Evolutionary conservation across 2,797 vertebrate genomes (phyloP).

Genomic region (Rhabdophis nuchalis): DNA sequence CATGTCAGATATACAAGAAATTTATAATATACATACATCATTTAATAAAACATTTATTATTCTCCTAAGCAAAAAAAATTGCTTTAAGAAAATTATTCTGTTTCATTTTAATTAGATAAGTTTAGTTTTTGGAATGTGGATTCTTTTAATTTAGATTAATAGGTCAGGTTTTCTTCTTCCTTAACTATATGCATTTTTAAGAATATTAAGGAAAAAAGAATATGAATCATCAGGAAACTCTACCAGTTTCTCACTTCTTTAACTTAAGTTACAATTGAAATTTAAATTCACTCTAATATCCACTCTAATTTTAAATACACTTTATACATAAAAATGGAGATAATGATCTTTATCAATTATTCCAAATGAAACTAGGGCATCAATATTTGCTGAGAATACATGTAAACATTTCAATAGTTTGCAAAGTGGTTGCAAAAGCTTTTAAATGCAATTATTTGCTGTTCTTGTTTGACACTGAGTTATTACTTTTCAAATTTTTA

Average conservation of each 20-base stretch:
- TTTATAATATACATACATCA: not conserved
- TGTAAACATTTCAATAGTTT: constrained; percentile 13
- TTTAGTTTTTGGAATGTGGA: not conserved
- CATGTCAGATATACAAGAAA: not conserved
- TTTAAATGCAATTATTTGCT: constrained; percentile 5
- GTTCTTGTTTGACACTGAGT: not conserved
- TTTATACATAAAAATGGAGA: not conserved
- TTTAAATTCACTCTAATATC: not conserved
- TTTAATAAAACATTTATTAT: not conserved
- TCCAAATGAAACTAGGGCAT: rapidly evolving
- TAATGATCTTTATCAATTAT: constrained; percentile 21
- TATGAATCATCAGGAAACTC: not conserved
- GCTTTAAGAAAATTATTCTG: not conserved
- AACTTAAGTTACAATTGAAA: constrained; percentile 10
- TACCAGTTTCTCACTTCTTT: constrained; percentile 1
- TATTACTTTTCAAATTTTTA: not conserved
- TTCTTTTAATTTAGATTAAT: constrained; percentile 4
- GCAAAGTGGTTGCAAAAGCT: constrained; percentile 6
- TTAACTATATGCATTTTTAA: constrained; percentile 7
- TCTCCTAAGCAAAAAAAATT: not conserved
- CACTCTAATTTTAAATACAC: not conserved
- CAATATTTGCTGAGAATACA: constrained; percentile 24
- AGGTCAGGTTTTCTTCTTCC: not conserved
- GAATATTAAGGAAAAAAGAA: constrained; percentile 14
- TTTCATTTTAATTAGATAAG: not conserved